Conservation (phyloP, 1,140 invertebrate genomes). For the Onthophagus taurus region DNA sequence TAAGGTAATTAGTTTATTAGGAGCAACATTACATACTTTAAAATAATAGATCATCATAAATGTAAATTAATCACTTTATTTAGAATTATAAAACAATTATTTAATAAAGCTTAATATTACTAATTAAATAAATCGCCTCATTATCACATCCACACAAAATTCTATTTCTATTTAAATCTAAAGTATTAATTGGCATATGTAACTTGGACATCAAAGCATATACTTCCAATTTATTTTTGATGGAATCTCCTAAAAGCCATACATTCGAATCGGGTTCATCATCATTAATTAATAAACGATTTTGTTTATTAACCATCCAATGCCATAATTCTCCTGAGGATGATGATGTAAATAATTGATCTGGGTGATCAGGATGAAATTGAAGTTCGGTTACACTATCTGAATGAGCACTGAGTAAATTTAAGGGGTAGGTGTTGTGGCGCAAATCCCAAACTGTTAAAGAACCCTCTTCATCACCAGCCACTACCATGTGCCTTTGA, state of each 20-base stretch:
- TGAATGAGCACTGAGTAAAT: constrained; percentile 66
- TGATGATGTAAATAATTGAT: constrained; percentile 74
- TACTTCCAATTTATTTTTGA: constrained; percentile 61
- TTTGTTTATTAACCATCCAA: constrained; percentile 49
- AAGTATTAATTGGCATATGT: constrained; percentile 66
- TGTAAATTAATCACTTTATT: too few relatives aligned
- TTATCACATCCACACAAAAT: constrained; percentile 74
- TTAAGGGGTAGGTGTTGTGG: constrained; percentile 69
- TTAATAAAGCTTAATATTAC: constrained; percentile 45
- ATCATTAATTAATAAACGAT: constrained; percentile 22
- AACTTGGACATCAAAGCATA: constrained; percentile 58
- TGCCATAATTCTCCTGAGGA: constrained; percentile 76
- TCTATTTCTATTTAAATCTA: constrained; percentile 62
- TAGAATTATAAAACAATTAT: too few relatives aligned
- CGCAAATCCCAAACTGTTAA: constrained; percentile 84
- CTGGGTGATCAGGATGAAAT: constrained; percentile 73
- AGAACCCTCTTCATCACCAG: constrained; percentile 72
- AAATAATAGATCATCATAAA: too few relatives aligned
- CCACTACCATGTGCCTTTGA: constrained; percentile 71
- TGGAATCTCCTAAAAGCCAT: constrained; percentile 55
- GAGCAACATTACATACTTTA: too few relatives aligned
- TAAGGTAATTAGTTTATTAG: too few relatives aligned
- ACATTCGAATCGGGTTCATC: constrained; percentile 41
- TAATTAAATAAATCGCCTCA: constrained; percentile 69
- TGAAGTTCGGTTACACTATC: constrained; percentile 69